These are phyloP conservation scores for Pinna nobilis DNA, from an alignment of 1,140 invertebrate species.

Conservation along the genomic window DNA sequence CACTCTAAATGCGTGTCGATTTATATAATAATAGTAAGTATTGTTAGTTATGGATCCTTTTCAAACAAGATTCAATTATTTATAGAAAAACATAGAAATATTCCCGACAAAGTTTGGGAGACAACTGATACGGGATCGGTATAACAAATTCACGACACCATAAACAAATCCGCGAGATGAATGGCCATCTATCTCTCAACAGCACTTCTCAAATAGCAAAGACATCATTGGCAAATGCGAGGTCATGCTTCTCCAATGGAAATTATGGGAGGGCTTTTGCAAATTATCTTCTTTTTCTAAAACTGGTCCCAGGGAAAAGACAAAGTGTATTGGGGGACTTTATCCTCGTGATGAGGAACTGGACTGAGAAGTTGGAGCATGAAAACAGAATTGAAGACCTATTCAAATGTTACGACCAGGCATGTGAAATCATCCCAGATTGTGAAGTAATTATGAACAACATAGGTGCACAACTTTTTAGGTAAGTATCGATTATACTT, in stretches of 20 bases:
- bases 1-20: no score
- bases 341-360: slow-evolving; percentile 55
- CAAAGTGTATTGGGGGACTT: slow-evolving; percentile 58
- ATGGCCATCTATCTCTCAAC: no score
- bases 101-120: no score
- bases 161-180: no score
- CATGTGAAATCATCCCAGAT: slow-evolving; percentile 71
- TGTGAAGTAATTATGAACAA: slow-evolving; percentile 71
- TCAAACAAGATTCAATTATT: no score
- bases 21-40: no score
- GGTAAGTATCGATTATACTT: slow-evolving; percentile 57
- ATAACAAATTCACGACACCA: no score
- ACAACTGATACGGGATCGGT: no score
- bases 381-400: slow-evolving; percentile 62
- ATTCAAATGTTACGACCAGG: slow-evolving; percentile 74
- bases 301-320: slow-evolving; percentile 46
- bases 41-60: no score
- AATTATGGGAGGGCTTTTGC: slow-evolving; percentile 66
- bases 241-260: slow-evolving; percentile 38
- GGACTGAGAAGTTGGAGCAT: slow-evolving; percentile 55
- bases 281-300: slow-evolving; percentile 61
- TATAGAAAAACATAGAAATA: no score
- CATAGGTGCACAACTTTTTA: slow-evolving; percentile 74
- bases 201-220: slow-evolving; percentile 16
- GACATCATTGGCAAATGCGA: slow-evolving; percentile 50